These are phyloP conservation scores for Pelodiscus sinensis DNA, from an alignment of 2,113 vertebrate species.

Conservation along the genomic window DNA sequence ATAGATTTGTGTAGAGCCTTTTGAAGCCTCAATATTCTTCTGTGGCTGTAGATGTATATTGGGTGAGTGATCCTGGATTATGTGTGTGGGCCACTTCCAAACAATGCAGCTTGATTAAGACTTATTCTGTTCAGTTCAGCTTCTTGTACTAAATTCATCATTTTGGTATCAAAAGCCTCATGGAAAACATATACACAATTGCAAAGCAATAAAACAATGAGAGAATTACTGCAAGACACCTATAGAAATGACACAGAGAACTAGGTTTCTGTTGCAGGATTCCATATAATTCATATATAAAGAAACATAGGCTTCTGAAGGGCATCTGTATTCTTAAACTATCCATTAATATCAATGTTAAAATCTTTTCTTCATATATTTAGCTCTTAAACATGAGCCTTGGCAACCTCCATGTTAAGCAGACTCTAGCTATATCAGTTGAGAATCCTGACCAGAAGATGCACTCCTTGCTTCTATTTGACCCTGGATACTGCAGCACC, in stretches of 20 bases:
- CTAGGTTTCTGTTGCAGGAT: not conserved
- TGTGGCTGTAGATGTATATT: constrained; percentile 57
- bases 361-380: not conserved
- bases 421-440: not conserved
- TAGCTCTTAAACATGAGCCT: not conserved
- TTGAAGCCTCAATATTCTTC: constrained; percentile 37
- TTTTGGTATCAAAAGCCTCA: too few species aligned
- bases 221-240: not conserved
- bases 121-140: not conserved
- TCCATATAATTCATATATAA: not conserved
- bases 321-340: not conserved
- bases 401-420: not conserved
- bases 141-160: not conserved
- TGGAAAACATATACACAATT: not conserved
- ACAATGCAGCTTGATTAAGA: constrained; percentile 17
- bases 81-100: constrained; percentile 52
- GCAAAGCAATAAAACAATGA: not conserved
- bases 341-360: not conserved
- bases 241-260: not conserved
- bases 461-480: not conserved
- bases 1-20: constrained; percentile 6
- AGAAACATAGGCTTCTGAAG: not conserved
- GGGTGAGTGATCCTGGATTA: constrained; percentile 61
- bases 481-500: not conserved
- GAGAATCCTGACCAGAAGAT: not conserved